Conservation (phyloP, 2,797 vertebrate genomes). For the Enteromius radiatus region DNA sequence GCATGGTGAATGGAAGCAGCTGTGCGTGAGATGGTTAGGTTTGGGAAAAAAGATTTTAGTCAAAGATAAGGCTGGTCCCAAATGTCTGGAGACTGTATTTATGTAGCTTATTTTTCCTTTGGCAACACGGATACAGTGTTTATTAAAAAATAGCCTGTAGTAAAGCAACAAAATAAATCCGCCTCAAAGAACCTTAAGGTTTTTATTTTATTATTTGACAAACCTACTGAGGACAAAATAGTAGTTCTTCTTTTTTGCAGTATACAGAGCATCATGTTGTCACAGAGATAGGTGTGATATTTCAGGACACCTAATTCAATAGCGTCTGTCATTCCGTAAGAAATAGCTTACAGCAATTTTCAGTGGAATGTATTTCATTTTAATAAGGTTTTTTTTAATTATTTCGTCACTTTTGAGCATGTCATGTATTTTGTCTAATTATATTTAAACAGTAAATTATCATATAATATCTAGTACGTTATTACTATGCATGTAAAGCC, state of each 20-base stretch:
- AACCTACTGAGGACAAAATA: background rate
- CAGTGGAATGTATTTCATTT: background rate
- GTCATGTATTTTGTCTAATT: conserved; percentile 35
- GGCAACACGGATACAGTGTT: conserved; percentile 16
- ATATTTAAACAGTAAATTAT: conserved; percentile 27
- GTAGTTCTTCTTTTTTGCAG: background rate
- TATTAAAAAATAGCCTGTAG: background rate
- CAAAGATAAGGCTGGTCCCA: conserved; percentile 43
- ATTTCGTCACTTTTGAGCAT: conserved; percentile 7
- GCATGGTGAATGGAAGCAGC: conserved; percentile 55
- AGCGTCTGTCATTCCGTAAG: background rate
- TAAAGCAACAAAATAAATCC: conserved; percentile 2
- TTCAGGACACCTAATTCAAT: background rate
- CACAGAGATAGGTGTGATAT: conserved; percentile 16
- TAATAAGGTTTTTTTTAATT: conserved; percentile 36
- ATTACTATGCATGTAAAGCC: conserved; percentile 23
- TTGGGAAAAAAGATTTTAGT: conserved; percentile 13
- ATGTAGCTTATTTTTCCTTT: conserved; percentile 19
- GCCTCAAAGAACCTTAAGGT: conserved; percentile 17
- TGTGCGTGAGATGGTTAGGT: conserved; percentile 19
- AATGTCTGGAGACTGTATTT: conserved; percentile 36
- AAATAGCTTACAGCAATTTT: background rate
- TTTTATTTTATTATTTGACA: conserved; percentile 17
- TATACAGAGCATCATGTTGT: background rate
- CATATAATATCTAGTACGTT: conserved; percentile 9